These are phyloP conservation scores for Henricia sp. DNA, from an alignment of 53 echinoderm and acorn worm species.

Conservation along the genomic window DNA sequence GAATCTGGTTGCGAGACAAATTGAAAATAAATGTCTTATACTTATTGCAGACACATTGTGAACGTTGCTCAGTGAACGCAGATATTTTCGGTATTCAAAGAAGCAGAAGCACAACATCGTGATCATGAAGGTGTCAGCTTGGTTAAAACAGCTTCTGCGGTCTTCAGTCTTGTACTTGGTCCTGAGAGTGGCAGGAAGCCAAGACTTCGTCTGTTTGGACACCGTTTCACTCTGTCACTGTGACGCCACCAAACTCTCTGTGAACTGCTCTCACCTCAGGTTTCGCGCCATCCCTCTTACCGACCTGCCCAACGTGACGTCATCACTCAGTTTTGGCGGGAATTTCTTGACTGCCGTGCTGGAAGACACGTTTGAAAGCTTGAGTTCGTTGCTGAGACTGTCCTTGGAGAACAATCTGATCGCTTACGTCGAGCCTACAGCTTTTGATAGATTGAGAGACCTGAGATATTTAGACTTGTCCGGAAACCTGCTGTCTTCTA, in stretches of 20 bases:
- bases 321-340: constrained; percentile 48
- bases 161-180: not conserved
- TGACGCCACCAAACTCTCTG: constrained; percentile 29
- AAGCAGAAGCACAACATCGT: not conserved
- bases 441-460: not conserved
- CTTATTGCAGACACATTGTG: not conserved
- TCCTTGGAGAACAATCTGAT: constrained; percentile 32
- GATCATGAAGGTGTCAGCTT: too few relatives aligned
- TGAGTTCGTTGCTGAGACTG: constrained; percentile 23
- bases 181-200: not conserved
- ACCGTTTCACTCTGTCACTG: constrained; percentile 23
- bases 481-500: constrained; percentile 13
- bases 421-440: not conserved
- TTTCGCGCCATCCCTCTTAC: constrained; percentile 24
- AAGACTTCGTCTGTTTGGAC: constrained; percentile 20
- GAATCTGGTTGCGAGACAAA: too few relatives aligned
- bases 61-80: not conserved
- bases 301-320: constrained; percentile 29
- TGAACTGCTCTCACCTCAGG: constrained; percentile 33
- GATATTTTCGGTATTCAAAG: not conserved
- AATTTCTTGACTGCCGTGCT: constrained; percentile 8
- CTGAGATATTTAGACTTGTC: constrained; percentile 37
- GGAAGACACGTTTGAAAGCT: not conserved
- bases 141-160: not conserved
- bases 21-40: not conserved